Evolutionary conservation across 2,888 invertebrate genomes (phyloP), one percentile per base, ranked within the genome.

Genomic region (Temnothorax ravouxi): DNA sequence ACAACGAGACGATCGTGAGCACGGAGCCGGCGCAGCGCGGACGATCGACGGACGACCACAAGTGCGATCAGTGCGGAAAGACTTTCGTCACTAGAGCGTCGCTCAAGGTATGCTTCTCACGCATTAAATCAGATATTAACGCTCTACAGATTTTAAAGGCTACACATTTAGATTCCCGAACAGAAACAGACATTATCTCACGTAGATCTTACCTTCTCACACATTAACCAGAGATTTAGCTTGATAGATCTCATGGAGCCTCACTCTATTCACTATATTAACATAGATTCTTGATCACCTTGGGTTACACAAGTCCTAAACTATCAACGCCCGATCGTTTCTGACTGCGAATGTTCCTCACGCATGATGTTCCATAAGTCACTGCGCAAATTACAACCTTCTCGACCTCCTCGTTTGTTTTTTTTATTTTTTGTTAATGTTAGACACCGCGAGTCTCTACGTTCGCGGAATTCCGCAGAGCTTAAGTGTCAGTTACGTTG

Each of bases 41-140:
- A 86, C 74, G 91, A 92, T 56, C 93, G 13, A 15, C 9, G n/a
- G 92, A 92, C 56, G 91, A 93, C 61, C 94, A 95, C 85, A 90
- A 89, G 66, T 95, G 95, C 89, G 93, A 94, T 54, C 94, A 94
- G 79, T 95, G 95, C 83, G 93, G 93, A 47, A 95, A 95, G 87
- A 93, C 92, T 25, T 95, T 95, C 84, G 94, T 94, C 85, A 95
- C 95, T 50, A 91, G 94, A 85, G 94, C 94, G 0, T 95, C 95
- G 1, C 92, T 95, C 69, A 95, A 95, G 94, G 95, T 95, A 90
- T 66, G 74, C 18, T 25, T 56, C 21, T 79, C 44, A 34, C 34
- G 18, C 18, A 76, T 41, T 41, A 47, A 59, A n/a, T 74, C 29
- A n/a, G 4, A 61, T 9, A 59, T 44, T 67, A 67, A 21, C 4